A percentile compares a stretch with the other conserved stretches of the same genome.
Conservation (phyloP, 2,113 vertebrate species). For the Tachysurus vachellii region DNA sequence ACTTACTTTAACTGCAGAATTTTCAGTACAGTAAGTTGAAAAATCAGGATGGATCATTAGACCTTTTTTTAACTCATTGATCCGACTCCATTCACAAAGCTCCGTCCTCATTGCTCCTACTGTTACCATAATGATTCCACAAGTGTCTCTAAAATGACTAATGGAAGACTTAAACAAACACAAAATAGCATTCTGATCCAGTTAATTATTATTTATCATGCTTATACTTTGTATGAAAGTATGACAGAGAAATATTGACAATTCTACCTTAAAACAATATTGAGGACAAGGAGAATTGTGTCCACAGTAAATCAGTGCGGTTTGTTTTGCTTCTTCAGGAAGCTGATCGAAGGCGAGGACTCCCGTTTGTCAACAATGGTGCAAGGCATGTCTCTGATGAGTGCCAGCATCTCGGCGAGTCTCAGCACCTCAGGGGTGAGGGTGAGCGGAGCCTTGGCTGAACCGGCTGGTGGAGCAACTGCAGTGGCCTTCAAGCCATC, state of each 20-base stretch:
- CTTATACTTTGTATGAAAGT: background rate
- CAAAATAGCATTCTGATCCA: background rate
- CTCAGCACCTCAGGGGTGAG: background rate
- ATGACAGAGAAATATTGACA: background rate
- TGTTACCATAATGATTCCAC: background rate
- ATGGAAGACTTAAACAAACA: background rate
- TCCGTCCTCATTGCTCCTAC: background rate
- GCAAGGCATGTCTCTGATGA: conserved; percentile 52
- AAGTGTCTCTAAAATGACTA: background rate
- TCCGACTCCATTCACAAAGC: background rate
- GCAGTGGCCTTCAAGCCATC: background rate
- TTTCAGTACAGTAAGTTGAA: no score
- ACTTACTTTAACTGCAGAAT: no score
- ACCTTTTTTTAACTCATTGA: background rate
- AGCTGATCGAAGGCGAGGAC: conserved; percentile 77
- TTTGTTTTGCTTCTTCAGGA: conserved; percentile 57
- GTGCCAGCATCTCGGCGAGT: background rate
- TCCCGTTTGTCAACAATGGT: conserved; percentile 68
- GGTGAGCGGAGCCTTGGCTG: conserved; percentile 16
- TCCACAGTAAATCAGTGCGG: background rate
- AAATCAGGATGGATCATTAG: no score
- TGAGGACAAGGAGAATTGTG: background rate
- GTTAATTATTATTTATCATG: background rate
- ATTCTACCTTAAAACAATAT: background rate
- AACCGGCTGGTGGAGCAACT: background rate